Conservation (phyloP, 2,888 invertebrate species). For the Quadroppia sp. region DNA sequence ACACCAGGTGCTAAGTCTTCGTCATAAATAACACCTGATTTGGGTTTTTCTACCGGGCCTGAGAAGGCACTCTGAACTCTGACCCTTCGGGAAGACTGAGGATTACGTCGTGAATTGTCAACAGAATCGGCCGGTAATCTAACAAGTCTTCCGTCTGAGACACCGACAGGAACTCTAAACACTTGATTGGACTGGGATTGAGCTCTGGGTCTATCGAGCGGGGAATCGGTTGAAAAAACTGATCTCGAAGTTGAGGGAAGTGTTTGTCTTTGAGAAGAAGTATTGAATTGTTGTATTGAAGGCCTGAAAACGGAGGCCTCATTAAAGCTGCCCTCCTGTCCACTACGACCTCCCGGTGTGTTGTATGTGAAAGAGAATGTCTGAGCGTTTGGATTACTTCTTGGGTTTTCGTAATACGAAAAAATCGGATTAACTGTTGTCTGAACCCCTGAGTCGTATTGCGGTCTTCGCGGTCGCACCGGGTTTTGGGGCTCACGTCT, state of each 20-base stretch:
- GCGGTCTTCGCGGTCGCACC: slow-evolving; percentile 40
- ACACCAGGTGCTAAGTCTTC: slow-evolving; percentile 33
- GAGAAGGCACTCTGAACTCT: slow-evolving; percentile 41
- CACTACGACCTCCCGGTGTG: slow-evolving; percentile 39
- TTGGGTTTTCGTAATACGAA: slow-evolving; percentile 36
- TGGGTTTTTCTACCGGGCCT: slow-evolving; percentile 40
- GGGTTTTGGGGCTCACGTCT: slow-evolving; percentile 37
- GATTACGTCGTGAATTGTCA: neutral
- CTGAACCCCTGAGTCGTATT: slow-evolving; percentile 21
- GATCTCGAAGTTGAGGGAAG: neutral
- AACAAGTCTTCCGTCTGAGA: slow-evolving; percentile 37
- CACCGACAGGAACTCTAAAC: slow-evolving; percentile 38
- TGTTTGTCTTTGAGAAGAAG: neutral
- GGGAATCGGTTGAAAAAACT: slow-evolving; percentile 21
- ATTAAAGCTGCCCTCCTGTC: slow-evolving; percentile 23
- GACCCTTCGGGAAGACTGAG: slow-evolving; percentile 36
- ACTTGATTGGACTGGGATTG: slow-evolving; percentile 27
- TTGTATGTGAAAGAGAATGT: slow-evolving; percentile 43
- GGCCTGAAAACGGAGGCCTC: slow-evolving; percentile 23
- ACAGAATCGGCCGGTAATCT: slow-evolving; percentile 19
- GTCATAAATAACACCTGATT: slow-evolving; percentile 39
- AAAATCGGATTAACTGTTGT: slow-evolving; percentile 27
- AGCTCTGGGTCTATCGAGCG: neutral
- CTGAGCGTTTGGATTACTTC: slow-evolving; percentile 17
- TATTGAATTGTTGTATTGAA: neutral